Evolutionary conservation across 2,888 invertebrate species (phyloP).

Genomic region (Limnephilus marmoratus): DNA sequence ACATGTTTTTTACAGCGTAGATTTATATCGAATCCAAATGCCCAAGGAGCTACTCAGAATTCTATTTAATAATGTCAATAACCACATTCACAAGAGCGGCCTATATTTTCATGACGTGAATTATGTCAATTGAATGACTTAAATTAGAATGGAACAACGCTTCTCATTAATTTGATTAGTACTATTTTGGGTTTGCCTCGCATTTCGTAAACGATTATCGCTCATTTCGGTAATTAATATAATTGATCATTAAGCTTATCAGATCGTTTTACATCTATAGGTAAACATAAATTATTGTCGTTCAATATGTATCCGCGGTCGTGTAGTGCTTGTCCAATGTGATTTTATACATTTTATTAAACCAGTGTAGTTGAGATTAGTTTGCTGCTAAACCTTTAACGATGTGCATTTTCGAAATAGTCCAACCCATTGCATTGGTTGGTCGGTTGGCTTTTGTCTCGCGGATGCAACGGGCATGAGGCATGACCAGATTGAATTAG

Average conservation of each 20-base stretch:
- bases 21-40: slow-evolving; percentile 30
- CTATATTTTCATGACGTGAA: not conserved
- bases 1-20: slow-evolving; percentile 41
- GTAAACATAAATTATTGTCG: not conserved
- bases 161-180: not conserved
- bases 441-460: not conserved
- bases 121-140: not conserved
- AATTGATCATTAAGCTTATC: not conserved
- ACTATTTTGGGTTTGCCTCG: not conserved
- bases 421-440: not conserved
- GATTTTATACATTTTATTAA: not conserved
- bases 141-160: not conserved
- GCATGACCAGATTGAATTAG: slow-evolving; percentile 20
- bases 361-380: not conserved
- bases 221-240: not conserved
- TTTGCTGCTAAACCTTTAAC: not conserved
- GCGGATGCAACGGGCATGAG: slow-evolving; percentile 19
- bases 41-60: not conserved
- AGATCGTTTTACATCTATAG: not conserved
- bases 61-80: not conserved
- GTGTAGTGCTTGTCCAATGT: not conserved
- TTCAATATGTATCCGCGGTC: not conserved
- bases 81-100: slow-evolving; percentile 2
- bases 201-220: not conserved
- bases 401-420: not conserved